Evolutionary conservation across 2,888 invertebrate genomes (phyloP).

Genomic region (Sycophila texana): DNA sequence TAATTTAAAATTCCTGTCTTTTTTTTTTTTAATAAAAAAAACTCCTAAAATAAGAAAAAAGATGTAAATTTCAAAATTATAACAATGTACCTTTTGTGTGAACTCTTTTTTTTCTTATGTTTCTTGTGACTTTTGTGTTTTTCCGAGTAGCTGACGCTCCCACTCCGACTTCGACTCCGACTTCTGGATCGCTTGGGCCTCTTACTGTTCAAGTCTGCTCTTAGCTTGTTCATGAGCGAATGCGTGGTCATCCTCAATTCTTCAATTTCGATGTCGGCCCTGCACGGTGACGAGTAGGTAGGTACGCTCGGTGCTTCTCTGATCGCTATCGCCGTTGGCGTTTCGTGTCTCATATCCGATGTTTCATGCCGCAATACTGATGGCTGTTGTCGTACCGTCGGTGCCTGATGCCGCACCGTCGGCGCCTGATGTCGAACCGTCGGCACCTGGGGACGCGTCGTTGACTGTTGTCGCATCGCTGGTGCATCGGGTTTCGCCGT

Average conservation of each 20-base stretch:
- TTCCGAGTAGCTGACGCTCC: slow-evolving; percentile 66
- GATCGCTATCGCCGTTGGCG: slow-evolving; percentile 23
- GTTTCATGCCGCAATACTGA: no score
- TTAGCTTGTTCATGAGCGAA: slow-evolving; percentile 70
- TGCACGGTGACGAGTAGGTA: slow-evolving; percentile 69
- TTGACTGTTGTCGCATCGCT: no score
- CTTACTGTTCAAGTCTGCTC: slow-evolving; percentile 68
- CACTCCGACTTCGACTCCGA: slow-evolving; percentile 69
- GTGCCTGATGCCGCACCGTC: no score
- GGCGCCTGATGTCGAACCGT: no score
- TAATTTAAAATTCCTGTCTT: no score
- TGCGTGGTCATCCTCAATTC: slow-evolving; percentile 61
- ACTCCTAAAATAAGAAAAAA: neutral
- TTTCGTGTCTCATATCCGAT: slow-evolving; percentile 48
- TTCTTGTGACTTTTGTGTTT: slow-evolving; percentile 72
- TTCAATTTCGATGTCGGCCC: slow-evolving; percentile 61
- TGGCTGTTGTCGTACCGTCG: no score
- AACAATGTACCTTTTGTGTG: slow-evolving; percentile 75
- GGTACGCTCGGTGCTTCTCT: slow-evolving; percentile 68
- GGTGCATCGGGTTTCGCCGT: neutral
- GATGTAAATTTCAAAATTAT: slow-evolving; percentile 23
- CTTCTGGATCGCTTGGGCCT: slow-evolving; percentile 69
- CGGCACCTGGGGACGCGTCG: no score
- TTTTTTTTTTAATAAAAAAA: no score
- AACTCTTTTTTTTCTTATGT: slow-evolving; percentile 76